A percentile compares a stretch with the other conserved stretches of the same genome.
phyloP scores from a whole-genome alignment of 2,888 invertebrate genomes.

The Noctua pronuba region DNA sequence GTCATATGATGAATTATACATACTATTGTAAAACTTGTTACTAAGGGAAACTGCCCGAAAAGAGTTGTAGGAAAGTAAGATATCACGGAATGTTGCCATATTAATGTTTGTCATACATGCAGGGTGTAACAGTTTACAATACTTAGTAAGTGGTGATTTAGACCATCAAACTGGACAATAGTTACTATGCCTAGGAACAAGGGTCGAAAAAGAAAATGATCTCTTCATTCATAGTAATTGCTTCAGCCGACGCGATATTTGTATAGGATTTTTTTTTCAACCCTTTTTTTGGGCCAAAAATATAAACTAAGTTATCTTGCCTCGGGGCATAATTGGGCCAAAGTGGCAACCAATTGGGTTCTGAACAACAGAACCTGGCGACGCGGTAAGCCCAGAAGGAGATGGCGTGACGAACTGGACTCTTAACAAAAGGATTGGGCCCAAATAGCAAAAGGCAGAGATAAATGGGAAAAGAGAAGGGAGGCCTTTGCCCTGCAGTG shows the following conservation, averaged over 20 bases:
- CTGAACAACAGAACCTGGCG: too few species aligned
- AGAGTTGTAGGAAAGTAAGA: neutral
- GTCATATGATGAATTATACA: constrained; percentile 27
- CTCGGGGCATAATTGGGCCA: too few species aligned
- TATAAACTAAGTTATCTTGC: too few species aligned
- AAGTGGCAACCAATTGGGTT: too few species aligned
- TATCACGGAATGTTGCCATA: neutral
- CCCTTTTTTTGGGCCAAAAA: too few species aligned
- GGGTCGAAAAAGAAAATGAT: neutral
- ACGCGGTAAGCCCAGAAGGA: too few species aligned
- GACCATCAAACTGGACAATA: neutral
- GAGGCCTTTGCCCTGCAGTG: too few species aligned
- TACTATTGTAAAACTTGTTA: constrained; percentile 48
- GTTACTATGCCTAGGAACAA: neutral
- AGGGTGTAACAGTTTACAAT: neutral
- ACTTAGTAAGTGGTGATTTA: neutral
- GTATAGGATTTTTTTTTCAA: neutral
- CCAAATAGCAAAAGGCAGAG: too few species aligned
- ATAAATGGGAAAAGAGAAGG: too few species aligned
- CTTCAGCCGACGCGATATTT: neutral
- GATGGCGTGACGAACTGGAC: too few species aligned
- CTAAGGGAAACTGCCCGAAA: constrained; percentile 14
- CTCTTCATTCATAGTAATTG: neutral
- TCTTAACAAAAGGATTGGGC: too few species aligned
- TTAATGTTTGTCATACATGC: neutral